A percentile compares a stretch with the other conserved stretches of the same genome.
Conservation (phyloP, 2,113 vertebrate species). For the sheep (Ovis aries) region ARS-UI_Ramb_v3.0 NC_056057.1:118427001-118427500, state of each 20-base stretch:
- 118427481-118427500: background rate
- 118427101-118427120: background rate
- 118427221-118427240: background rate
- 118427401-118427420: background rate
- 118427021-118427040: accelerated
- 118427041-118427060: background rate
- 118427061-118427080: background rate
- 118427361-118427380: background rate
- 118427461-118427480: background rate
- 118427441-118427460: accelerated
- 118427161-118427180: background rate
- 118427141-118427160: background rate
- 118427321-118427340: accelerated
- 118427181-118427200: background rate
- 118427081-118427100: background rate
- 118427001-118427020: background rate
- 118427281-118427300: background rate
- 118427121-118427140: background rate
- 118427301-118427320: background rate
- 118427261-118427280: no score
- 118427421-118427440: accelerated
- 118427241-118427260: no score
- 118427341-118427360: background rate
- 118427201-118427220: background rate
- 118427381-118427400: background rate